Conservation (phyloP, 2,797 vertebrate genomes). For the Hybognathus amarus region DNA sequence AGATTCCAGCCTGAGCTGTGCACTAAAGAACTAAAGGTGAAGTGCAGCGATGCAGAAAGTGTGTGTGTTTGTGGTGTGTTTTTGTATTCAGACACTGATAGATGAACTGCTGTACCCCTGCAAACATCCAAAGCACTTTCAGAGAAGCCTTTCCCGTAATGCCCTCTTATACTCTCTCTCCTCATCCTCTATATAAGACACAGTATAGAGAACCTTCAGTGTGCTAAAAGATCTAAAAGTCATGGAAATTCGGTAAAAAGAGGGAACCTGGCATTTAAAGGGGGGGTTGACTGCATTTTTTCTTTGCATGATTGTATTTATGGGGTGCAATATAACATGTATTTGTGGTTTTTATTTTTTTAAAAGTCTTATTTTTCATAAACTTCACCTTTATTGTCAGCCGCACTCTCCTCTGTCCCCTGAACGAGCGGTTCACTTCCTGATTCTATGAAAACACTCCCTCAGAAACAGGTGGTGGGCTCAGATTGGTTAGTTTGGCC, state of each 20-base stretch:
- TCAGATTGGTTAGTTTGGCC: too few species aligned
- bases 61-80: slow-evolving; percentile 15
- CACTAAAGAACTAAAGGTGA: slow-evolving; percentile 33
- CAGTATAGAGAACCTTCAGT: slow-evolving; percentile 6
- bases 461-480: too few species aligned
- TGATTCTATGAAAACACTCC: too few species aligned
- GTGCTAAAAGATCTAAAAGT: not conserved
- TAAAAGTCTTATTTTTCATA: too few species aligned
- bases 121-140: slow-evolving; percentile 45
- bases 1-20: slow-evolving; percentile 51
- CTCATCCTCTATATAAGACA: not conserved
- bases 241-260: not conserved
- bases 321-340: too few species aligned
- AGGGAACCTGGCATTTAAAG: not conserved
- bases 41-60: slow-evolving; percentile 16
- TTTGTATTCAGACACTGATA: slow-evolving; percentile 27
- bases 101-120: slow-evolving; percentile 37
- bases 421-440: too few species aligned
- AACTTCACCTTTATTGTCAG: too few species aligned
- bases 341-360: too few species aligned
- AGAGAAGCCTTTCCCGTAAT: slow-evolving; percentile 21
- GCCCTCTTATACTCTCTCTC: slow-evolving; percentile 17
- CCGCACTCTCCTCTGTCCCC: too few species aligned
- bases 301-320: too few species aligned
- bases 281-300: too few species aligned